Evolutionary conservation across 2,797 vertebrate genomes (phyloP).

Genomic region (Adelosebastes latens): DNA sequence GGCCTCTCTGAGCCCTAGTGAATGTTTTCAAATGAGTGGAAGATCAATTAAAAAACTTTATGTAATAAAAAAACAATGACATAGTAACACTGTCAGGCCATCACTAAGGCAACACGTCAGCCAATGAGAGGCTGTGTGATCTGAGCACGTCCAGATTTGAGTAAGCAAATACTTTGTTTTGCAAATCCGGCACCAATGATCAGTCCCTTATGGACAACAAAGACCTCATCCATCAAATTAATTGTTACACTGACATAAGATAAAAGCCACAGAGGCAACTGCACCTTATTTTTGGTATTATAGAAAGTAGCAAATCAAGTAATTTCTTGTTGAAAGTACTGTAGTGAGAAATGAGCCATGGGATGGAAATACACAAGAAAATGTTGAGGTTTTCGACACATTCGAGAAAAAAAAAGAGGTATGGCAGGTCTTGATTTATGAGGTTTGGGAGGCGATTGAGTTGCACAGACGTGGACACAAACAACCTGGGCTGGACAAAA

Average conservation of each 20-base stretch:
- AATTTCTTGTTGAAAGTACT: constrained; percentile 9
- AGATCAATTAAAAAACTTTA: background rate
- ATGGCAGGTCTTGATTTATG: constrained; percentile 14
- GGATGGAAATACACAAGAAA: background rate
- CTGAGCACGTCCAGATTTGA: constrained; percentile 30
- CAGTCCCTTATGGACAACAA: constrained; percentile 16
- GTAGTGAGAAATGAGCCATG: constrained; percentile 11
- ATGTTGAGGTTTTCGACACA: background rate
- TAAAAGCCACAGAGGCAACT: constrained; percentile 28
- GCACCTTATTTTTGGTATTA: constrained; percentile 13
- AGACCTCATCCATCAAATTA: constrained; percentile 41
- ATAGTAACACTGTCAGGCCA: background rate
- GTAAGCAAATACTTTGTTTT: constrained; percentile 25
- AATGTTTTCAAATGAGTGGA: background rate
- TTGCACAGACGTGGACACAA: background rate
- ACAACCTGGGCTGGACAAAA: background rate
- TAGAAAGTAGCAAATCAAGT: constrained; percentile 18
- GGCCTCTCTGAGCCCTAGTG: background rate
- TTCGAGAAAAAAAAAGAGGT: background rate
- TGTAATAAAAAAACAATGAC: background rate
- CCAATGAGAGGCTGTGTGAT: constrained; percentile 25
- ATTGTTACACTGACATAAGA: constrained; percentile 38
- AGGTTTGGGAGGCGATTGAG: background rate
- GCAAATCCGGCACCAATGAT: constrained; percentile 6
- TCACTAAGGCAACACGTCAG: constrained; percentile 45